Base-by-base conservation (phyloP, 2,113 vertebrate genomes). In the Tautogolabrus adspersus region DNA sequence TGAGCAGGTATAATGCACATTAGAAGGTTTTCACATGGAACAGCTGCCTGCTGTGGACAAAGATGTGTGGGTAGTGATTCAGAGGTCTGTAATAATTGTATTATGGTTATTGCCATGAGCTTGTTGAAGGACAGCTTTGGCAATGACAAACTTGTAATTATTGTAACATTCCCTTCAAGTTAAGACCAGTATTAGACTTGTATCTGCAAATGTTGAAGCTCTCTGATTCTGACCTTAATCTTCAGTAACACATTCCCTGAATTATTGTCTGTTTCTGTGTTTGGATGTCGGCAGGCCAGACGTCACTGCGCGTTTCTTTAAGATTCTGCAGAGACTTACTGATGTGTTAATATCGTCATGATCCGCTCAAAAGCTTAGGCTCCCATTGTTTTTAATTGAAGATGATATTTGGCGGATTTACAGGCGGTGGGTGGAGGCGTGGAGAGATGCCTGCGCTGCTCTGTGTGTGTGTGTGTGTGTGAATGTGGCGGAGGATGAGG, bases 351-450 rank as follows among this genome's bases (percentile, higher is more conserved):
- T 79, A 72, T 44, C 67, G 79, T 38, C 75, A 63, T 72, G 82
- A 87, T 78, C 69, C 30, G 57, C 81, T 88, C 60, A 74, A 63
- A 86, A 72, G 79, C 84, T 83, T 76, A 82, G 42, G n/a, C 76
- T 65, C 54, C 72, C 58, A 63, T 89, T 88, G 78, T 82, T 83
- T 88, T 81, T 84, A 80, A 81, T 47, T 77, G 80, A 73, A 75
- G 76, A 75, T 83, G 70, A 82, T 81, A 84, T 90, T 87, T 88
- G 11, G 26, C n/a, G 79, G 76, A 79, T 86, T 81, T 78, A 10
- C 65, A 68, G 54, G 66, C 47, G 65, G 82, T 84, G 79, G 46
- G 81, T 79, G 72, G 46, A 66, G 57, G 57, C 74, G 56, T 46
- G 19, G 72, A 56, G 72, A 56, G 75, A 75, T 60, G 75, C 37